These are phyloP conservation scores for Pseudonaja textilis DNA, from an alignment of 2,113 vertebrate genomes.

Conservation along the genomic window DNA sequence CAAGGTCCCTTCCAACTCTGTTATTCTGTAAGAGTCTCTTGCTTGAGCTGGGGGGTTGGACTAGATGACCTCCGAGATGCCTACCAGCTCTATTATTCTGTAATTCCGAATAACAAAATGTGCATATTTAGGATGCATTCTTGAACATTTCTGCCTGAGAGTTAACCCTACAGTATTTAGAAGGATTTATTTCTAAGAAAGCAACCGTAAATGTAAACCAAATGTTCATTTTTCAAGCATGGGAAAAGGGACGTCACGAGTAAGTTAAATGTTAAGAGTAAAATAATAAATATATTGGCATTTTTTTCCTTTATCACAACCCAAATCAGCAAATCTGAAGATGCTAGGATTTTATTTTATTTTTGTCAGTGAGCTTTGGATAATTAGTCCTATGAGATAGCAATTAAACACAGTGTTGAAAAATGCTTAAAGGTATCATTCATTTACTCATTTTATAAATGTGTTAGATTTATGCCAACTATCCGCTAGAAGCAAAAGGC, in stretches of 20 bases:
- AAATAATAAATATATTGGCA: neutral
- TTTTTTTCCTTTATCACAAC: neutral
- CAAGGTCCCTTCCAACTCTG: too few relatives aligned
- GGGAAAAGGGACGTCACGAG: rapidly evolving
- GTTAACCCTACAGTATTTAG: rapidly evolving
- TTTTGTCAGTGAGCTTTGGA: neutral
- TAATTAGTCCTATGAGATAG: neutral
- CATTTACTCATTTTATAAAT: neutral
- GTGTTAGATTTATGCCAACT: neutral
- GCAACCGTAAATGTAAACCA: neutral
- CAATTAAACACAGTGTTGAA: neutral
- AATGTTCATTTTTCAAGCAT: neutral
- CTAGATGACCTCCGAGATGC: too few relatives aligned
- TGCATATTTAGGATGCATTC: neutral
- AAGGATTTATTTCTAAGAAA: neutral
- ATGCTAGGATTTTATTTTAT: neutral
- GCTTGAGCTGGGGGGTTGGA: too few relatives aligned
- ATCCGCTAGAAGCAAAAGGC: neutral
- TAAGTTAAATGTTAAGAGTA: neutral
- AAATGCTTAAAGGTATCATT: neutral
- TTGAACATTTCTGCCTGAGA: rapidly evolving
- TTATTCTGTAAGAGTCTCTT: too few relatives aligned
- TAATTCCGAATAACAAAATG: neutral
- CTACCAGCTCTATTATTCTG: too few relatives aligned
- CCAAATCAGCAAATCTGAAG: conserved; percentile 1